Base-by-base conservation (phyloP, 2,888 invertebrate species). In the Octonoba sinensis region DNA sequence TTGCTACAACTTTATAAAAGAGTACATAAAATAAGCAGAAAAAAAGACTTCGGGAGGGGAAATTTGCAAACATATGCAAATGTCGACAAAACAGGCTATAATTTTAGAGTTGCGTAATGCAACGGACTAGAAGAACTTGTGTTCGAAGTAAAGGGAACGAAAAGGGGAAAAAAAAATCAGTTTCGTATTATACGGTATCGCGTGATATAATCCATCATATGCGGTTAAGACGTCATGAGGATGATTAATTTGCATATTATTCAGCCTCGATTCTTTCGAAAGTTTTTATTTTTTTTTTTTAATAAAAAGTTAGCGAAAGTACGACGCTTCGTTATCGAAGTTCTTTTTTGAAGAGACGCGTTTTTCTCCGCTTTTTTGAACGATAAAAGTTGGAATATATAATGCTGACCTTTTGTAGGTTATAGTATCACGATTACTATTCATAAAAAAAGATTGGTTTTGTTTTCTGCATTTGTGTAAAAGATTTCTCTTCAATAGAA, bases 201-300 rank as follows among this genome's bases (percentile, higher is more conserved):
- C 72, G 72, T 72, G 72, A 59, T 51, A 46, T 72, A 72, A 72
- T 72, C 72, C 64, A 64, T 72, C 72, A 72, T 44, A 56, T 18
- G 51, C 18, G 72, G 51, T 46, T 62, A 54, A 27, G 64, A 72
- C 62, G 72, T 54, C 62, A 64, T 36, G 36, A 72, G 49, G 49
- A 36, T 72, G 72, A 72, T 64, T 64, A 72, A 72, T 72, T 72
- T 72, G 54, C 64, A 64, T 72, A 72, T 51, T 64, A 64, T 51
- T 72, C 64, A 60, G 60, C 13, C 60, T 15, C 27, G 16, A 27
- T 57, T 15, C n/a, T 36, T n/a, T 27, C 36, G 16, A 16, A 57
- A 20, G 13, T 57, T 57, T 60, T 59, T 24, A 27, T 59, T 59
- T 18, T 56, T 18, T 8, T 24, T 24, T 13, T 36, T 24, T n/a